Evolutionary conservation across 2,797 vertebrate genomes (phyloP), one percentile per base, ranked within the genome.

Genomic region (Pagetopsis macropterus): DNA sequence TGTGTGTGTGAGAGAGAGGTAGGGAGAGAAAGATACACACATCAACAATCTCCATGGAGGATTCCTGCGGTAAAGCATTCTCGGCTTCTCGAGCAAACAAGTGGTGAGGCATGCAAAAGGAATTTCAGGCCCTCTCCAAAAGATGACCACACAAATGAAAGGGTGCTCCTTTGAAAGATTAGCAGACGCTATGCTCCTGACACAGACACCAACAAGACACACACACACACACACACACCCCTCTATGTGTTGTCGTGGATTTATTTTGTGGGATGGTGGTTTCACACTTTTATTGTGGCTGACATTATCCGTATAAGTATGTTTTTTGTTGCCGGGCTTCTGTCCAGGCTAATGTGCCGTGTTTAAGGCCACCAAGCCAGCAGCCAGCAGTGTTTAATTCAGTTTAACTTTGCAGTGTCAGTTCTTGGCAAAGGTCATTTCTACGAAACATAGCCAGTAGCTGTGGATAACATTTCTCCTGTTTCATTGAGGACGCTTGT

Each of bases 121-220:
- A 90, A 92, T 92, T 93, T 92, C 84, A 92, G 84, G 89, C 85
- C 75, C 70, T 69, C 71, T 84, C 64, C 74, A 62, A 87, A 80
- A 76, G 75, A 83, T 87, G 88, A 84, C 90, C 89, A 27, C 83
- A 83, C 78, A 71, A 82, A 68, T 79, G 59, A 37, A 66, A 75
- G 27, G 60, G 58, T 57, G 79, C 63, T 73, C 70, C 64, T 82
- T 76, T 70, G 52, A 85, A 70, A 59, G 74, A 89, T 85, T 77
- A 81, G 40, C 74, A 65, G 31, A 61, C 76, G 61, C 64, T 76
- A 76, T 77, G 64, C 66, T 73, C 27, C 49, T 23, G 31, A 9
- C 71, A 45, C 70, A 69, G 45, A 77, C 48, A 61, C 54, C 74
- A 33, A 33, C 48, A 27, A 40, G 58, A 57, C 23, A 50, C 69